Percentiles rank a stretch among this genome's conserved stretches.
These are phyloP conservation scores for Papilio glaucus DNA, from an alignment of 1,140 invertebrate species.

Conservation along the genomic window DNA sequence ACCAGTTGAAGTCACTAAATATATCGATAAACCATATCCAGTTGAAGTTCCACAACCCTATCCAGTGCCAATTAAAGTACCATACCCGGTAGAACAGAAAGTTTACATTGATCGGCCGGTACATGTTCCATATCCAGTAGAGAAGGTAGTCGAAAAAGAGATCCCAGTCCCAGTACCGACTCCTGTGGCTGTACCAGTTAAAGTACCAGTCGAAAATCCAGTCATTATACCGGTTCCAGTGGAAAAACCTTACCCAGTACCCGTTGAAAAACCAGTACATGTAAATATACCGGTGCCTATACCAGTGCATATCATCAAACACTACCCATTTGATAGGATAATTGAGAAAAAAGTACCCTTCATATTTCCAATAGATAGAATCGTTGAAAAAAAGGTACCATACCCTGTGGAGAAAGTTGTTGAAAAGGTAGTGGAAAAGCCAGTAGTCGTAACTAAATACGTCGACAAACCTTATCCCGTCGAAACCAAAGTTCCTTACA, in stretches of 20 bases:
- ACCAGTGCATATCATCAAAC: conserved; percentile 77
- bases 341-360: conserved; percentile 82
- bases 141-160: conserved; percentile 82
- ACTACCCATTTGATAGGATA: conserved; percentile 82
- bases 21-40: conserved; percentile 78
- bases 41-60: conserved; percentile 80
- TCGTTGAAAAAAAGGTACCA: conserved; percentile 82
- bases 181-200: conserved; percentile 63
- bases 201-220: conserved; percentile 77
- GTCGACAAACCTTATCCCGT: conserved; percentile 81
- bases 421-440: conserved; percentile 82
- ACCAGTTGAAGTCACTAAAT: conserved; percentile 80
- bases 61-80: conserved; percentile 78
- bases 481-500: conserved; percentile 79
- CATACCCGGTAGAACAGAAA: conserved; percentile 83
- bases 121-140: conserved; percentile 84
- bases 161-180: conserved; percentile 70
- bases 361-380: conserved; percentile 81
- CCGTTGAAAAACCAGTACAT: conserved; percentile 75
- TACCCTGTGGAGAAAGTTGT: conserved; percentile 83
- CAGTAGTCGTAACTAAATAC: conserved; percentile 80
- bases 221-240: conserved; percentile 54
- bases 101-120: conserved; percentile 83
- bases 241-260: conserved; percentile 59
- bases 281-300: conserved; percentile 82